These are phyloP conservation scores for Chanos chanos DNA, from an alignment of 2,797 vertebrate genomes.

Conservation along the genomic window DNA sequence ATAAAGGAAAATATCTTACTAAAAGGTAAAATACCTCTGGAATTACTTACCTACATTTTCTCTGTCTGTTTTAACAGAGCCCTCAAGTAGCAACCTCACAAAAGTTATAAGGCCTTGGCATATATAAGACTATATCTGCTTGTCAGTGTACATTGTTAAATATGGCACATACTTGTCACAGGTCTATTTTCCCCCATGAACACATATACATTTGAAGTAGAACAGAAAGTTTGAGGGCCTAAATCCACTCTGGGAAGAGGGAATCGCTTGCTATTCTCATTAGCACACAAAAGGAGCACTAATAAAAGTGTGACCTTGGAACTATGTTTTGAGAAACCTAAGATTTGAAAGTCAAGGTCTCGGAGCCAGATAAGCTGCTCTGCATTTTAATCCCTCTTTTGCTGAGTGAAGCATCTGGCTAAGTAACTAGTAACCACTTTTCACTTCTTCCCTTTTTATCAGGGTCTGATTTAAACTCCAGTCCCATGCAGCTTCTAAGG, in stretches of 20 bases:
- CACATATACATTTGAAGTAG: conserved; percentile 43
- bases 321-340: conserved; percentile 66
- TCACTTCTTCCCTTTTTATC: conserved; percentile 67
- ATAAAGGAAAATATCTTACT: no score
- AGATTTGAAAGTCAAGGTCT: conserved; percentile 71
- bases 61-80: no score
- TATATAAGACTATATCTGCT: no score
- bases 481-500: conserved; percentile 58
- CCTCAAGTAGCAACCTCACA: no score
- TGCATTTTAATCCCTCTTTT: conserved; percentile 73
- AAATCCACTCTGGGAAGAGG: conserved; percentile 52
- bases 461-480: conserved; percentile 61
- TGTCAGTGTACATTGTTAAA: conserved; percentile 34
- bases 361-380: conserved; percentile 70
- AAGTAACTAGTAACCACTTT: conserved; percentile 75
- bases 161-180: conserved; percentile 47
- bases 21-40: no score
- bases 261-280: conserved; percentile 56
- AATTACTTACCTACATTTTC: no score
- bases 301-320: conserved; percentile 71
- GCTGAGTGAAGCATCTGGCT: conserved; percentile 77
- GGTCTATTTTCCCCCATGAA: conserved; percentile 23
- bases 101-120: no score
- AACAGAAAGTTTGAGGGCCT: conserved; percentile 47
- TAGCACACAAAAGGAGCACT: conserved; percentile 67